Conservation (phyloP, 35 echinoderm and acorn worm genomes). For the Anneissia japonica region DNA sequence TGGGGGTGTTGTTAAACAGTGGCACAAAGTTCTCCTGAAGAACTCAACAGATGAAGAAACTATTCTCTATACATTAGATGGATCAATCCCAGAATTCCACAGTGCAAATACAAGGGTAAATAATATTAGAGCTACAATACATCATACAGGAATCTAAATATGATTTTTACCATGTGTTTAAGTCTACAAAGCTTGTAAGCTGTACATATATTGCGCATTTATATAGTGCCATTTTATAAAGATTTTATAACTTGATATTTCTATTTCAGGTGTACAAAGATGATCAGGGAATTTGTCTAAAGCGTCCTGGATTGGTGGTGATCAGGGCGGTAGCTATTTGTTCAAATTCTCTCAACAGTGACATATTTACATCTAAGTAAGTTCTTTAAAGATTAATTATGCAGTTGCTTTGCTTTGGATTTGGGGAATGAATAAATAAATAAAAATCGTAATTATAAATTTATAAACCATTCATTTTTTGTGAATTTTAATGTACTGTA, state of each 20-base stretch:
- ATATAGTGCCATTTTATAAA: no score
- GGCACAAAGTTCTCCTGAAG: conserved; percentile 39
- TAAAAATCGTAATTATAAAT: neutral
- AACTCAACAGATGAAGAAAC: conserved; percentile 7
- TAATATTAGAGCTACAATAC: no score
- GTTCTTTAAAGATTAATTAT: neutral
- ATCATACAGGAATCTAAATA: no score
- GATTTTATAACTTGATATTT: neutral
- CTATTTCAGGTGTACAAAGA: conserved; percentile 44
- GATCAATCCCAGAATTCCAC: conserved; percentile 51
- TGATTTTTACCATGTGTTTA: no score
- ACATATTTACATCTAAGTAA: conserved; percentile 61
- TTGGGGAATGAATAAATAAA: no score
- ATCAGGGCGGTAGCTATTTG: conserved; percentile 43
- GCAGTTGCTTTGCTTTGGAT: no score
- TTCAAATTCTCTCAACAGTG: conserved; percentile 28
- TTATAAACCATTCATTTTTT: neutral
- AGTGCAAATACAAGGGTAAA: conserved; percentile 52
- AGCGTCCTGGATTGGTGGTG: conserved; percentile 47
- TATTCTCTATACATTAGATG: conserved; percentile 64
- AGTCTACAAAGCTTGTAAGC: no score
- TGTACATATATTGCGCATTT: no score
- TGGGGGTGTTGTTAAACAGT: conserved; percentile 43
- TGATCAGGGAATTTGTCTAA: conserved; percentile 47
- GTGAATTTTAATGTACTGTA: neutral